Conservation (phyloP, 2,113 vertebrate genomes). For the Forbesichthys papilliferus region DNA sequence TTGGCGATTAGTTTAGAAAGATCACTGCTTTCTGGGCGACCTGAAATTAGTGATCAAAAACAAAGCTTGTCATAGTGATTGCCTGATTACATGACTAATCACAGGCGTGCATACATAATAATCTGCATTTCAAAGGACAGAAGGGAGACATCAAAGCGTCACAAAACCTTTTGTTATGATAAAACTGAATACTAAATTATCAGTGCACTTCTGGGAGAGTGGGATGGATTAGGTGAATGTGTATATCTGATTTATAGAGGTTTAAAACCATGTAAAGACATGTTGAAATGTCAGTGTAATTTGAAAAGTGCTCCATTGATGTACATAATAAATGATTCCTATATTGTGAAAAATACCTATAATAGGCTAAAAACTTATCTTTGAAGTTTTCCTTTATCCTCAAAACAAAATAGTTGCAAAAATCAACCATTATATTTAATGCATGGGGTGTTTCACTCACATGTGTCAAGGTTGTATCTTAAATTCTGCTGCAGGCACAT, state of each 20-base stretch:
- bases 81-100: constrained; percentile 63
- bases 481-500: constrained; percentile 37
- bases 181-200: constrained; percentile 25
- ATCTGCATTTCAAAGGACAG: constrained; percentile 32
- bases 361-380: constrained; percentile 25
- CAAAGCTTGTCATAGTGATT: constrained; percentile 52
- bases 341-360: constrained; percentile 12
- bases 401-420: constrained; percentile 47
- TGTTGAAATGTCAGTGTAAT: constrained; percentile 16
- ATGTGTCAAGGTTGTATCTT: constrained; percentile 38
- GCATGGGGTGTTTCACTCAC: constrained; percentile 32
- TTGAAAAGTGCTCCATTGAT: constrained; percentile 39
- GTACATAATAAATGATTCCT: constrained; percentile 15
- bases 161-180: constrained; percentile 34
- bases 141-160: constrained; percentile 32
- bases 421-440: constrained; percentile 59
- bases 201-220: neutral
- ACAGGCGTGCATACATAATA: constrained; percentile 25
- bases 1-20: constrained; percentile 47
- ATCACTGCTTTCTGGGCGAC: constrained; percentile 42
- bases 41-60: constrained; percentile 46
- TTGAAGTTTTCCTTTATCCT: constrained; percentile 55
- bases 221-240: constrained; percentile 8
- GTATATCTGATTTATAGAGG: constrained; percentile 18
- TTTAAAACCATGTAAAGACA: constrained; percentile 2